Base-by-base conservation (phyloP, 2,797 vertebrate species). In the Enteromius afrohamiltoni region DNA sequence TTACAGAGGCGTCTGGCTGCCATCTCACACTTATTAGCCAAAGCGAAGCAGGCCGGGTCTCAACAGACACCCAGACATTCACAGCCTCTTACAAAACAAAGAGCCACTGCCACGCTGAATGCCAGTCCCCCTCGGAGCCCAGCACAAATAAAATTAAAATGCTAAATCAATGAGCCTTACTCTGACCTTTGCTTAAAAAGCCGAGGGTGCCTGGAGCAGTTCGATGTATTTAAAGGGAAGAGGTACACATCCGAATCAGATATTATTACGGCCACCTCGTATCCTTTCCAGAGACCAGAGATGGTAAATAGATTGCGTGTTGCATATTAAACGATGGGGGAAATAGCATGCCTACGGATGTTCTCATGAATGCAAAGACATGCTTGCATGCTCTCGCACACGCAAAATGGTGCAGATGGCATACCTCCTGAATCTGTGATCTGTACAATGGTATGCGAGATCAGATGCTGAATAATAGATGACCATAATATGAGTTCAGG, bases 1-100 rank as follows among this genome's bases (percentile, higher is more conserved):
- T 91, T 91, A 90, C 87, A 47, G 45, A 87, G 86, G 84, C 86
- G 84, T 86, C 88, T 85, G 89, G 80, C 86, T 84, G 76, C 84
- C 85, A 90, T 90, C 89, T 91, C 90, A 91, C 92, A 92, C 92
- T 92, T 92, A 92, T 91, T 91, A 91, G 76, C 83, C 82, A 84
- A 85, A 79, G 81, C 70, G 77, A 78, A 80, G 83, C 87, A 84
- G 86, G 69, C 86, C 70, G 49, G 82, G 87, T 90, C 89, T 88
- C 91, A 70, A 76, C 84, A 88, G 88, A 89, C 89, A 84, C 69
- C 40, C 84, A 89, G 87, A 90, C 89, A 86, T 91, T 91, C 88
- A 84, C 90, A 91, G 88, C 87, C 86, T 90, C 90, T 90, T 87
- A 85, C 85, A 87, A 90, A 88, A 90, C 88, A 90, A 88, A 85